These are phyloP conservation scores for Podiceps cristatus DNA, from an alignment of 2,113 vertebrate genomes.

Conservation along the genomic window DNA sequence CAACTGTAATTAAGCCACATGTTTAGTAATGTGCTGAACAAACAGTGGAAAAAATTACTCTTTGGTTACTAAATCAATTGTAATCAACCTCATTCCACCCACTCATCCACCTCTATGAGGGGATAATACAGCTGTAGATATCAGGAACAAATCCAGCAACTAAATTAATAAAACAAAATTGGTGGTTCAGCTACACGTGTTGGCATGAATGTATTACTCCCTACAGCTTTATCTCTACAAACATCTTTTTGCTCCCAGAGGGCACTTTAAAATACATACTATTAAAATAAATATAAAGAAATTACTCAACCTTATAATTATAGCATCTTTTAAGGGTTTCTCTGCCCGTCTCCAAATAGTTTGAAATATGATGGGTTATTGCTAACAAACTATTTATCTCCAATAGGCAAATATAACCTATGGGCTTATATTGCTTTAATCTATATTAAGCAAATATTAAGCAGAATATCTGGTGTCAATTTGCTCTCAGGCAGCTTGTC, in stretches of 20 bases:
- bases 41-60: conserved; percentile 62
- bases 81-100: conserved; percentile 47
- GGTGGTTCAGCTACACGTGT: conserved; percentile 33
- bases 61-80: conserved; percentile 62
- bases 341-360: background rate
- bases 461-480: background rate
- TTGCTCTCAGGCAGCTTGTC: background rate
- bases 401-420: background rate
- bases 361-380: background rate
- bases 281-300: conserved; percentile 38
- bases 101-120: conserved; percentile 44
- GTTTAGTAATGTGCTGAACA: conserved; percentile 54
- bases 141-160: conserved; percentile 44
- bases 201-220: background rate
- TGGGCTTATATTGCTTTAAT: background rate
- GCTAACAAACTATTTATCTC: background rate
- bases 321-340: conserved; percentile 1
- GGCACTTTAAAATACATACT: conserved; percentile 12
- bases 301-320: conserved; percentile 35
- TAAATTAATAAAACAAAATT: conserved; percentile 66
- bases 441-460: background rate
- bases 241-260: conserved; percentile 20
- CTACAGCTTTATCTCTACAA: conserved; percentile 39
- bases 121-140: conserved; percentile 49
- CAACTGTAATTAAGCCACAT: conserved; percentile 61